Evolutionary conservation across 2,113 vertebrate species (phyloP), one percentile per base, ranked within the genome.

Genomic region (Brachypteracias leptosomus): DNA sequence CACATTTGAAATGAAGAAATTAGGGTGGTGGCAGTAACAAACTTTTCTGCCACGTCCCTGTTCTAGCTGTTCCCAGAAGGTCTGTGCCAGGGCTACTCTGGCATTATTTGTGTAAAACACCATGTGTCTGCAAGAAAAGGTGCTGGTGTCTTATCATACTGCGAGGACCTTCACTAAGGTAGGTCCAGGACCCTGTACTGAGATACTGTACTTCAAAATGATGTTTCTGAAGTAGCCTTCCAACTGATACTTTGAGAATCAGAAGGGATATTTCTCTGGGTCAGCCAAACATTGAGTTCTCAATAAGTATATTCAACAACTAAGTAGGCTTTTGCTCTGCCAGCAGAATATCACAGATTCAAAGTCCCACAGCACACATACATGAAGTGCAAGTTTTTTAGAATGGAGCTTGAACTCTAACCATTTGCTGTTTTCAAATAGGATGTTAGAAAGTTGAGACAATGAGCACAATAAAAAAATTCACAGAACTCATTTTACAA

Each of bases 401-500:
- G 49, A 91, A 67, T 36, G 54, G 12, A 33, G 5, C 28, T 29
- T 67, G 62, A 81, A 81, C 9, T 52, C 16, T 44, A 61, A 79
- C 14, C 9, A 57, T 83, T 90, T 55, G 33, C 31, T 67, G 5
- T 42, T 72, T 91, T 87, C 86, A 73, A 33, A 79, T 29, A 63
- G 24, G 68, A 57, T 46, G 19, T 61, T 95, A 77, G 68, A 63
- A 35, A 11, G 25, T 85, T 11, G 3, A 59, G 47, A 89, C 54
- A 59, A 95, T 46, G 54, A 68, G 18, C 28, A 66, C 40, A 1
- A 12, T 85, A 71, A 95, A 86, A 90, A 89, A 90, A 80, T 35
- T 63, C 36, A 85, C 44, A 40, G 51, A 94, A 84, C 46, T 72
- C 36, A 75, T 93, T 88, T 88, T 72, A 61, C 36, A 72, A 57